Base-by-base conservation (phyloP, 1,140 invertebrate species). In the Orussus abietinus region DNA sequence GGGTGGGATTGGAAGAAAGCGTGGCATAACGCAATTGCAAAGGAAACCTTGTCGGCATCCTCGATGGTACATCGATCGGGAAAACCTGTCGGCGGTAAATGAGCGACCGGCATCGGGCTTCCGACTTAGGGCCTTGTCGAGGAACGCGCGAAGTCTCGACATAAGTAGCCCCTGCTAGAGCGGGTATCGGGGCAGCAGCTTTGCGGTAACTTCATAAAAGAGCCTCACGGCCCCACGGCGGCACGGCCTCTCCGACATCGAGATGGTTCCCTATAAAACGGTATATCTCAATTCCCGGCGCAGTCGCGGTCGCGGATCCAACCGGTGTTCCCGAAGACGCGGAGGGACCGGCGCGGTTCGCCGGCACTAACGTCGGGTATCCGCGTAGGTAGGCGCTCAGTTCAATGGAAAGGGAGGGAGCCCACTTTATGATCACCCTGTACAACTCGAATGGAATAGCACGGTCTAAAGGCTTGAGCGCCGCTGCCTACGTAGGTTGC, bases 361-460 rank as follows among this genome's bases (percentile, higher is more conserved):
- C 32, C 21, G n/a, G 18, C 36, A 35, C 41, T 38, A 26, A 38
- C 20, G 40, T 29, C 56, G 51, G 46, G n/a, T n/a, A n/a, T n/a
- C n/a, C n/a, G n/a, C n/a, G n/a, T n/a, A n/a, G n/a, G n/a, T n/a
- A n/a, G n/a, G n/a, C n/a, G n/a, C n/a, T n/a, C n/a, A n/a, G n/a
- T n/a, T n/a, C n/a, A 7, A 39, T 12, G 56, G 53, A 56, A 64
- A 66, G 59, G 5, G 13, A 63, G 61, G 62, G 55, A 55, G 49
- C 47, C 46, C 53, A 62, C 62, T 69, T 69, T 69, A 69, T 65
- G 64, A 64, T 64, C 64, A 62, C 57, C 60, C 62, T 53, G 64
- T 69, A 69, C 62, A 67, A 69, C 55, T 62, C 58, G 59, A 67
- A 67, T 59, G 62, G 54, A 67, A 67, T 61, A 55, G 64, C 61